Evolutionary conservation across 2,888 invertebrate species (phyloP), one percentile per base, ranked within the genome.

Genomic region (Andrena minutula): DNA sequence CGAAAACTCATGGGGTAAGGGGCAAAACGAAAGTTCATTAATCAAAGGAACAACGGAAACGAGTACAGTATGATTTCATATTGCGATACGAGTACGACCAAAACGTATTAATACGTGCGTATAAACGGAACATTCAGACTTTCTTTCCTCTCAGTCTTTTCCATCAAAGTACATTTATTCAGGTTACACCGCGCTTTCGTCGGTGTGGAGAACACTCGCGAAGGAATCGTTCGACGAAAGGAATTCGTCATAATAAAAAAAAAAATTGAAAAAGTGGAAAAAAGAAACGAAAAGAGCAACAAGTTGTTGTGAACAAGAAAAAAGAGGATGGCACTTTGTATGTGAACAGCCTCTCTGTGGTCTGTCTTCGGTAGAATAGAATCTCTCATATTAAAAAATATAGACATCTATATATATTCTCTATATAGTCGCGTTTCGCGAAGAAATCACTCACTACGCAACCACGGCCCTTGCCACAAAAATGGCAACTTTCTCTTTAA

Each of bases 351-450:
- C 51, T 20, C 51, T 51, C n/a, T 20, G 51, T 20, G 51, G 16
- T 1, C 16, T 20, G 20, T 51, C 51, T 47, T 47, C 32, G 12
- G 6, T 60, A 30, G 23, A 61, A 26, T 75, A 69, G 75, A 69
- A 41, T 69, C 53, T 47, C 23, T 69, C 5, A 16, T 71, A 51
- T 76, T 47, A 53, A 61, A 72, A 77, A 72, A 77, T 66, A 77
- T 66, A 66, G 7, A 26, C 7, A 70, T 66, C 20, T 72, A 30
- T 61, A 66, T 61, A 72, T 72, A 63, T 41, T 41, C 7, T 64
- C 53, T 35, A n/a, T 71, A 49, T 71, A 76, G 30, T 23, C 23
- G 20, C 3, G 35, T 51, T 69, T 58, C 26, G 20, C 12, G 41
- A 41, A 41, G 5, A 4, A 41, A 41, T 41, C 41, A 41, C 5